Conservation (phyloP, 2,888 invertebrate genomes). For the Epirrhoe alternata region DNA sequence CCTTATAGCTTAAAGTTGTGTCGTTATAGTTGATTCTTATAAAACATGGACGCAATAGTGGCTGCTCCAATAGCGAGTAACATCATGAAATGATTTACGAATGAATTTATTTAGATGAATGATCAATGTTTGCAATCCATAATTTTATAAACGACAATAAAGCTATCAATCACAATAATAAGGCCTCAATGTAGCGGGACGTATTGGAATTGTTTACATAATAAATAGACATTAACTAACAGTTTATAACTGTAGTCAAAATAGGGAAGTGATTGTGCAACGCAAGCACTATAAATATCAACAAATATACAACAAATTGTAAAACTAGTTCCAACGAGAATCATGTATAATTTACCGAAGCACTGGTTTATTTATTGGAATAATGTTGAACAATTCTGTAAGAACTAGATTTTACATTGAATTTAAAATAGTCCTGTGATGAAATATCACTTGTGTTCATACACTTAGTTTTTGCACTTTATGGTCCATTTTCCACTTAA, state of each 20-base stretch:
- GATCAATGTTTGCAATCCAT: constrained; percentile 27
- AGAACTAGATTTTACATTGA: constrained; percentile 46
- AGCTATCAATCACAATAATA: constrained; percentile 40
- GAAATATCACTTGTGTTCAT: constrained; percentile 50
- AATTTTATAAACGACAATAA: constrained; percentile 22
- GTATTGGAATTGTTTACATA: constrained; percentile 52
- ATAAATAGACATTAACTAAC: constrained; percentile 33
- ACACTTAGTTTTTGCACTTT: constrained; percentile 59
- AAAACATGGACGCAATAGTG: constrained; percentile 33
- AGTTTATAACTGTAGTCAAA: constrained; percentile 32
- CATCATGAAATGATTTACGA: constrained; percentile 27
- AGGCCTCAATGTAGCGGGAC: constrained; percentile 49
- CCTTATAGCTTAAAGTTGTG: constrained; percentile 43
- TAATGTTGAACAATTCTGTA: constrained; percentile 38
- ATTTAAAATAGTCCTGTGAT: constrained; percentile 52
- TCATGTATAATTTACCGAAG: constrained; percentile 20
- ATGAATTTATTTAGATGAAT: constrained; percentile 14
- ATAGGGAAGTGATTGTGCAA: constrained; percentile 34
- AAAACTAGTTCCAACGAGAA: constrained; percentile 30
- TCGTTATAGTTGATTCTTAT: constrained; percentile 39
- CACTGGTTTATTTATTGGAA: constrained; percentile 42
- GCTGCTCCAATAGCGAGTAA: constrained; percentile 67
- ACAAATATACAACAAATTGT: constrained; percentile 27
- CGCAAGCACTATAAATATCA: constrained; percentile 38
- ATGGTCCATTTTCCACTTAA: constrained; percentile 56